Base-by-base conservation (phyloP, 2,888 invertebrate genomes). In the Latrodectus hesperus region DNA sequence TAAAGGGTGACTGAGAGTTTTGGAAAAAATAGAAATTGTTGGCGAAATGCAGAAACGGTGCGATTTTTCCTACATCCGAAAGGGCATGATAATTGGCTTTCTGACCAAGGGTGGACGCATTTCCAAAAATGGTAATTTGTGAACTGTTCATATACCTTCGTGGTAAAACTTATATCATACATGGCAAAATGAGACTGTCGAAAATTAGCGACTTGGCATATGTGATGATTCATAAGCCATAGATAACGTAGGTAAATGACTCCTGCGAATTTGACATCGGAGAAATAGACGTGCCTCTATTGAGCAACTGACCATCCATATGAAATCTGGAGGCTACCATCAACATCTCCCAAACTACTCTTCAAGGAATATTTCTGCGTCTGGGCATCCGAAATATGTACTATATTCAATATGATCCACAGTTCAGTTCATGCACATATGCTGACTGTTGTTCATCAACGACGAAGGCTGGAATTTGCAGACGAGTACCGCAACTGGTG, bases 361-460 rank as follows among this genome's bases (percentile, higher is more conserved):
- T 55, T 55, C 55, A 14, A 6, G 1, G 12, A 55, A 55, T 16
- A 16, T 55, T 55, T 11, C 55, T 55, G 55, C 55, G 1, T 6
- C 11, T 55, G 55, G 2, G 55, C 55, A 3, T 55, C 8, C 3
- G 55, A 3, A 55, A 16, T 16, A 55, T 11, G 6, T 1, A 16
- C 55, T 22, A 22, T 22, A 22, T 22, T 22, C 22, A 22, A 22
- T 22, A 1, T 22, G 22, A 22, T 1, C 1, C 22, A 22, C 22
- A 22, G 22, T 22, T 72, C 22, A 22, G 22, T 22, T 72, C 12
- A 51, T 51, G 51, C 72, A 51, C 51, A 38, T 72, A 72, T 72
- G 49, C 9, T 49, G 72, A 74, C 26, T 74, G 74, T 55, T 74
- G 55, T 55, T 60, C 55, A 74, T 74, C 6, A 55, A n/a, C 22